Conservation (phyloP, 2,888 invertebrate species). For the Perdita meconis region DNA sequence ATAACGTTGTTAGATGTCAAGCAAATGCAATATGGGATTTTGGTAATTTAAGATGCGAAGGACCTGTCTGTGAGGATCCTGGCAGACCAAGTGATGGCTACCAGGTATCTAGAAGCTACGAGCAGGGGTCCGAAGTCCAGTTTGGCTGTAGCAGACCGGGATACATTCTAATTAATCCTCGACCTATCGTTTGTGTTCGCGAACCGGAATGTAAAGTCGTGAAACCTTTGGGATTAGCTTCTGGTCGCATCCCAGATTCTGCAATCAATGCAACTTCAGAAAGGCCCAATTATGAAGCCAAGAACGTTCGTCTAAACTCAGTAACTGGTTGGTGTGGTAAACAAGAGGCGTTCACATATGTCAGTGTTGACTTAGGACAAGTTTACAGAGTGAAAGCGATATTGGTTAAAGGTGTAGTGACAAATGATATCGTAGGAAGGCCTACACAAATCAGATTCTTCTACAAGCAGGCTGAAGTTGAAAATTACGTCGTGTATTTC, state of each 20-base stretch:
- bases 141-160: slow-evolving; percentile 96
- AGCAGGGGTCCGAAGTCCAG: slow-evolving; percentile 95
- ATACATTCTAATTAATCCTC: slow-evolving; percentile 95
- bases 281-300: slow-evolving; percentile 95
- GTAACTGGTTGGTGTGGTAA: slow-evolving; percentile 99
- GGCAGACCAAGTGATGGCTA: slow-evolving; percentile 96
- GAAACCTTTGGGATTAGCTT: slow-evolving; percentile 94
- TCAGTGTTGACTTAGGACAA: slow-evolving; percentile 96
- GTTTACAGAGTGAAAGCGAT: slow-evolving; percentile 97
- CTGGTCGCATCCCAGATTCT: slow-evolving; percentile 96
- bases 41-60: slow-evolving; percentile 97
- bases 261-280: slow-evolving; percentile 98
- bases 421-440: slow-evolving; percentile 96
- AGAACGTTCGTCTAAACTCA: slow-evolving; percentile 94
- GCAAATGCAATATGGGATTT: slow-evolving; percentile 98
- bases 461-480: slow-evolving; percentile 96
- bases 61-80: slow-evolving; percentile 98
- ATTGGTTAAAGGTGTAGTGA: slow-evolving; percentile 96
- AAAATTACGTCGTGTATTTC: slow-evolving; percentile 98
- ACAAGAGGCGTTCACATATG: slow-evolving; percentile 97
- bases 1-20: slow-evolving; percentile 95
- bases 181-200: slow-evolving; percentile 95
- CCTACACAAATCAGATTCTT: slow-evolving; percentile 98
- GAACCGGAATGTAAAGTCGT: slow-evolving; percentile 98
- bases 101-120: slow-evolving; percentile 93